Evolutionary conservation across 1,140 invertebrate genomes (phyloP), one percentile per base, ranked within the genome.

Genomic region (Mamestra configurata): DNA sequence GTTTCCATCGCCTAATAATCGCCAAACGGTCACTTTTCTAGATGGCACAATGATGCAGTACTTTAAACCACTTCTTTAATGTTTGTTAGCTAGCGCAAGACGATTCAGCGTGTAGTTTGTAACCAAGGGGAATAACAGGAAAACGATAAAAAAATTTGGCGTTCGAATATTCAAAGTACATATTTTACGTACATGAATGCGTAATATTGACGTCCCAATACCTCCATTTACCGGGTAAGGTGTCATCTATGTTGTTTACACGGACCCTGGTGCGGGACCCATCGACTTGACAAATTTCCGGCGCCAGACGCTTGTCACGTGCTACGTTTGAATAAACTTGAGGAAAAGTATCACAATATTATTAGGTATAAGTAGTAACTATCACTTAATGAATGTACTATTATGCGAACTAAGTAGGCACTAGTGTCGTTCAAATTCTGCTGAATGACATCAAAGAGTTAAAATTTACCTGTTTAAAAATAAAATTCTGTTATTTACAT

Each of bases 261-360:
- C 5, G 46, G 10, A 46, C 35, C 71, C 71, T 57, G n/a, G 27
- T n/a, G 55, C 22, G 20, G 37, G 22, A 46, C 55, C 37, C 15
- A 35, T 37, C 73, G 2, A 27, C 22, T 64, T 76, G 73, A 76
- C 55, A 76, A 76, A 76, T 76, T 76, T 24, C 8, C 15, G n/a
- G 7, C 55, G 51, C 55, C 24, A 24, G 55, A 76, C 57, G 51
- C 40, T 31, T 49, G 35, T 75, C 71, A 59, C 35, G 71, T 57
- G 18, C 11, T 10, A 31, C 27, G 2, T 55, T 53, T 55, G 8
- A 13, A 70, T 24, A 46, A 40, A 72, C 24, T 13, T 24, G 4
- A 15, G 27, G n/a, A 37, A 55, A 55, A 57, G 24, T 5, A 53
- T 37, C 8, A 40, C 13, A 37, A 43, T 46, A 22, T 51, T 51